phyloP scores from a whole-genome alignment of 2,888 invertebrate genomes.

The Spilarctia lutea region DNA sequence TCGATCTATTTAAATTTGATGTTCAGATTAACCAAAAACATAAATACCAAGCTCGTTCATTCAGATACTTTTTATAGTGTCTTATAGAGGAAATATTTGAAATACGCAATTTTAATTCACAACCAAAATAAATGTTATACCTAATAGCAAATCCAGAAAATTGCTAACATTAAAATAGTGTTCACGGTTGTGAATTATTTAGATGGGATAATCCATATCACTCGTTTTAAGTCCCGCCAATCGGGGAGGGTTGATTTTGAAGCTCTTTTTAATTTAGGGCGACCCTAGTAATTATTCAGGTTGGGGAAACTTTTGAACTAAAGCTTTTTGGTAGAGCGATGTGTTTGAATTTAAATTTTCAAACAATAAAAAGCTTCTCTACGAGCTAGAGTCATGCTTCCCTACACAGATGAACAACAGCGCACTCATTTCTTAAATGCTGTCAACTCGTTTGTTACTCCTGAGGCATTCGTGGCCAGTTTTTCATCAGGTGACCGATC shows the following conservation, averaged over 20 bases:
- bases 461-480: too few species aligned
- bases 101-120: background rate
- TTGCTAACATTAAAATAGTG: background rate
- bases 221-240: conserved; percentile 22
- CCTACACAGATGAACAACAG: too few species aligned
- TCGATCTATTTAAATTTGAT: too few species aligned
- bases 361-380: background rate
- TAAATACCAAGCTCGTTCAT: too few species aligned
- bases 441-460: too few species aligned
- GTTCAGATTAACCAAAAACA: too few species aligned
- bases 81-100: background rate
- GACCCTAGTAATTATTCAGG: conserved; percentile 23
- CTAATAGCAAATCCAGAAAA: background rate
- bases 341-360: background rate
- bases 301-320: conserved; percentile 27
- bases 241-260: conserved; percentile 33
- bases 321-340: background rate
- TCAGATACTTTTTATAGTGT: too few species aligned
- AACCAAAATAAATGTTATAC: background rate
- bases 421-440: too few species aligned
- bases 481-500: too few species aligned
- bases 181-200: conserved; percentile 10
- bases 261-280: conserved; percentile 35
- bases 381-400: too few species aligned
- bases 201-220: conserved; percentile 16